Evolutionary conservation across 2,797 vertebrate species (phyloP), one percentile per base, ranked within the genome.

Genomic region (Notamacropus eugenii): DNA sequence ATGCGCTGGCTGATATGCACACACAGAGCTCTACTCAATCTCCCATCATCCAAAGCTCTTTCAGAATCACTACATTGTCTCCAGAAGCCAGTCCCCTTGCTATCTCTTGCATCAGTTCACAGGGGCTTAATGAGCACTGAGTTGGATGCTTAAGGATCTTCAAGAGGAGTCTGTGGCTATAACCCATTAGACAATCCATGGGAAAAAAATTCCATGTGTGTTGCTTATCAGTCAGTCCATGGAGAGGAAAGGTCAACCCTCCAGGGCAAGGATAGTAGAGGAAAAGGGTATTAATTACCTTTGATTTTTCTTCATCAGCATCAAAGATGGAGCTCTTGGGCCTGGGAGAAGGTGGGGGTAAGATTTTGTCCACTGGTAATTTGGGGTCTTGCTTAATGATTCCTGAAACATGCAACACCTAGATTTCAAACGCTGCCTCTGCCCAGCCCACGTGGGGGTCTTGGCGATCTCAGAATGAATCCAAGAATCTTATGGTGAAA

Each of bases 351-450:
- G 99, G 99, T 14, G 99, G 99, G 10, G 99, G 98, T 98, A 99
- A 98, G 97, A 99, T 98, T 74, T 99, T 98, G 52, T 98, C 98
- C 97, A 98, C 98, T 24, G 99, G 98, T 22, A 99, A 95, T 97
- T 99, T 99, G 31, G 99, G 99, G 94, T 99, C 99, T 97, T 99
- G 98, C 97, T 99, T 99, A 95, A 99, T 98, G 67, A 99, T 98
- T 55, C 99, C 99, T 99, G 90, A 92, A 98, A 98, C 0, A 91
- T 56, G 87, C 19, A 94, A 96, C 62, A 96, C 40, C 52, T 90
- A 34, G 93, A 92, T 29, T 95, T 67, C 93, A 74, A 91, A 91
- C 52, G 55, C 4, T 10, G n/a, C 54, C n/a, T 55, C 67, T 87
- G 28, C 67, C 67, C 62, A 74, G 40, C n/a, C 54, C 27, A 34